Percentiles rank a stretch among this genome's conserved stretches.
Evolutionary conservation across 2,888 invertebrate species (phyloP).

Genomic region (Hymenopus coronatus): DNA sequence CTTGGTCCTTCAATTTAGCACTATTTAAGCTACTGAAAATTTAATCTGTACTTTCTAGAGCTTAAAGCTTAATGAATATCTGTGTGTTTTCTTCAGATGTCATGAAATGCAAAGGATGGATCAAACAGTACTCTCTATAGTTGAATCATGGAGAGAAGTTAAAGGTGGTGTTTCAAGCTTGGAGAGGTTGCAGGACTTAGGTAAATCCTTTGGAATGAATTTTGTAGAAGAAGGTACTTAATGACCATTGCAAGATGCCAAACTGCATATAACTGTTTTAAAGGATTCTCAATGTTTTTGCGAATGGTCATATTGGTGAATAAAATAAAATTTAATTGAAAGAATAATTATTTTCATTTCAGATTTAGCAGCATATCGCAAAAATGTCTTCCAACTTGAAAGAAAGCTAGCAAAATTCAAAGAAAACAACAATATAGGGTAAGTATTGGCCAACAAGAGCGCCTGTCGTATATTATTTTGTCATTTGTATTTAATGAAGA

Average conservation of each 20-base stretch:
- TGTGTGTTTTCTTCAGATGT: background rate
- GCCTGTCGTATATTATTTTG: too few relatives aligned
- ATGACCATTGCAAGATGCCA: too few relatives aligned
- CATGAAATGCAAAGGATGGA: background rate
- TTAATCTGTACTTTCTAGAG: background rate
- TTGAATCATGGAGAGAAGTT: background rate
- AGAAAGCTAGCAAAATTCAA: background rate
- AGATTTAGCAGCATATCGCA: slow-evolving; percentile 6
- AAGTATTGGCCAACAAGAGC: background rate
- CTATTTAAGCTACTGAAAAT: background rate
- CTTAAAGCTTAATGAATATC: background rate
- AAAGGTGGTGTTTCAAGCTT: background rate
- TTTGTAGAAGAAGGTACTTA: too few relatives aligned
- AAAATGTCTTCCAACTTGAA: background rate
- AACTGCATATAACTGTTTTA: too few relatives aligned
- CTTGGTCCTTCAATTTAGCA: too few relatives aligned
- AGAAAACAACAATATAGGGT: background rate
- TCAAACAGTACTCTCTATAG: background rate
- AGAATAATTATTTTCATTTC: background rate
- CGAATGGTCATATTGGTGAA: too few relatives aligned
- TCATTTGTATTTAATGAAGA: too few relatives aligned
- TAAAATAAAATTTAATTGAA: too few relatives aligned
- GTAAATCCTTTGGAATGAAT: slow-evolving; percentile 2
- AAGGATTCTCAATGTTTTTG: too few relatives aligned
- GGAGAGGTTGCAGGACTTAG: slow-evolving; percentile 1